Evolutionary conservation across 2,113 vertebrate species (phyloP).

Genomic region (Indri indri): DNA sequence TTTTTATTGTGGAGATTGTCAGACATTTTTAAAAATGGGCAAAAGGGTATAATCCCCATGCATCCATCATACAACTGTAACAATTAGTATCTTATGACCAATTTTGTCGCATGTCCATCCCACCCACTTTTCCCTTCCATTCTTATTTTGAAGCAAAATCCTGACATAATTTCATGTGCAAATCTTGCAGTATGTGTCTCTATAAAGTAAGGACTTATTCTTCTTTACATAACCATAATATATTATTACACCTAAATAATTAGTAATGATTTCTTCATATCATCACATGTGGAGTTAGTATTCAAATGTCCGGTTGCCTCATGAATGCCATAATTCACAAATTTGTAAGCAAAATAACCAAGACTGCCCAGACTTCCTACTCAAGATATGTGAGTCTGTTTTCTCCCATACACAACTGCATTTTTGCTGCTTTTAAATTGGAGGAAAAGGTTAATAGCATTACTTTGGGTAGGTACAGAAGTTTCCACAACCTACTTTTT

Average conservation of each 20-base stretch:
- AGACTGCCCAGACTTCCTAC: neutral
- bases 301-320: neutral
- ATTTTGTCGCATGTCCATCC: neutral
- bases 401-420: neutral
- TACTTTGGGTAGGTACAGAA: neutral
- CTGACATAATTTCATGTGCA: neutral
- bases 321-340: neutral
- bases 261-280: neutral
- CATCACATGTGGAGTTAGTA: neutral
- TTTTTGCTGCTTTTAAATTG: neutral
- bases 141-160: constrained; percentile 19
- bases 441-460: neutral
- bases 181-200: neutral
- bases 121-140: neutral
- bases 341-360: neutral
- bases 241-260: neutral
- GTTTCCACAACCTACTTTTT: neutral
- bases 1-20: neutral
- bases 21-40: neutral
- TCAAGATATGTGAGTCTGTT: neutral
- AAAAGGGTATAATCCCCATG: neutral
- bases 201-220: neutral
- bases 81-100: neutral
- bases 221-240: neutral
- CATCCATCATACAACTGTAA: neutral